Conservation (phyloP, 1,140 invertebrate species). For the Ips nitidus region DNA sequence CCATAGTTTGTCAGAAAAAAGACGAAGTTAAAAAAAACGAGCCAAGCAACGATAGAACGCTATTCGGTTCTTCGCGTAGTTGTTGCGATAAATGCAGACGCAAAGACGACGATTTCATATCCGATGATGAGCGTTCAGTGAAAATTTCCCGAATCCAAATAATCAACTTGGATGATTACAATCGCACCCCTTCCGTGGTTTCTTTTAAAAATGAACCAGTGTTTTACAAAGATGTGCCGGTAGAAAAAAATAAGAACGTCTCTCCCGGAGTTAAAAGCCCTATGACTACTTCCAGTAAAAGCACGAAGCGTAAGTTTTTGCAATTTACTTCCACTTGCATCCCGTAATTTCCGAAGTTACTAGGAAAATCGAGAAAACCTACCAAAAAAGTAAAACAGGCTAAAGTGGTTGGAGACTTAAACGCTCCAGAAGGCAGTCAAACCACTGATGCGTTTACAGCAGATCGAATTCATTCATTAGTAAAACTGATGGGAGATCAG, state of each 20-base stretch:
- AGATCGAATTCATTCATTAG: conserved; percentile 43
- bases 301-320: too few relatives aligned
- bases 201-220: conserved; percentile 33
- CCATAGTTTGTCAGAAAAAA: conserved; percentile 7
- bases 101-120: background rate
- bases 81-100: conserved; percentile 23
- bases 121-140: conserved; percentile 16
- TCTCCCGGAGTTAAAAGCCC: background rate
- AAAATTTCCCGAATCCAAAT: conserved; percentile 36
- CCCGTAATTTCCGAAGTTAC: background rate
- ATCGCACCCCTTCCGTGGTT: conserved; percentile 16
- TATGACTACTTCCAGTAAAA: background rate
- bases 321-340: too few relatives aligned
- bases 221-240: conserved; percentile 25
- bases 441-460: conserved; percentile 40
- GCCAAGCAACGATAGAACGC: background rate
- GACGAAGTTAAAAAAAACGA: conserved; percentile 6
- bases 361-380: conserved; percentile 1
- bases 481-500: conserved; percentile 44
- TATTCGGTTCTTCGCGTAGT: too few relatives aligned
- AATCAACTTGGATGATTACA: conserved; percentile 21
- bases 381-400: conserved; percentile 3
- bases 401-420: conserved; percentile 37
- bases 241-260: background rate
- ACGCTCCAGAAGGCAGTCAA: conserved; percentile 32